Conservation (phyloP, 1,140 invertebrate species). For the Colletes gigas region DNA sequence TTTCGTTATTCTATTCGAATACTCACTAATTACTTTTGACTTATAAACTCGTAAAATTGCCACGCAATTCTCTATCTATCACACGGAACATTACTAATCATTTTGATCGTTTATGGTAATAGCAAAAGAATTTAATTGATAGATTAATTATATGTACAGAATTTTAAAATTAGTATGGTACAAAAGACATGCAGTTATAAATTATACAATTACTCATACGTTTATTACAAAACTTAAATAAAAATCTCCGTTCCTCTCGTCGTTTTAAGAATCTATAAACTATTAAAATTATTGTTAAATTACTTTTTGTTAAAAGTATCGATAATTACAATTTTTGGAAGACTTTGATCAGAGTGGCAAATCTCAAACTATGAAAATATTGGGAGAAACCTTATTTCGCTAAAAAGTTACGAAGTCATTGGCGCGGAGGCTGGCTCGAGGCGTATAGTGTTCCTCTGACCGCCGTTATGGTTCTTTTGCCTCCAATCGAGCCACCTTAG, state of each 20-base stretch:
- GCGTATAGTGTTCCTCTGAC: constrained; percentile 74
- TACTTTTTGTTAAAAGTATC: too few species aligned
- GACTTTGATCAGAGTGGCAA: neutral
- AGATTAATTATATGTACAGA: neutral
- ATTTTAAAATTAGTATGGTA: neutral
- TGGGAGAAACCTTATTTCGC: neutral
- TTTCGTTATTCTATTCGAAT: too few species aligned
- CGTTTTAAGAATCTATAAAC: neutral
- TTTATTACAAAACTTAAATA: neutral
- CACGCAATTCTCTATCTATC: too few species aligned
- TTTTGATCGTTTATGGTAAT: neutral
- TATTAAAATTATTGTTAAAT: neutral
- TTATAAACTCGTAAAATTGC: too few species aligned
- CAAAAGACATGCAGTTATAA: constrained; percentile 9
- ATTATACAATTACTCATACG: constrained; percentile 37
- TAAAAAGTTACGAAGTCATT: constrained; percentile 59
- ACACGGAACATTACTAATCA: too few species aligned
- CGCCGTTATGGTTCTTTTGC: constrained; percentile 77
- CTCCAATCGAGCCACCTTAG: constrained; percentile 89
- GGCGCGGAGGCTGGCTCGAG: constrained; percentile 77
- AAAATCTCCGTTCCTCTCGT: neutral
- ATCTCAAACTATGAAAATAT: neutral
- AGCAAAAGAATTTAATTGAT: neutral
- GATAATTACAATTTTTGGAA: neutral
- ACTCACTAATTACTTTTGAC: too few species aligned